Conservation (phyloP, 2,113 vertebrate genomes). For the Laticauda colubrina region DNA sequence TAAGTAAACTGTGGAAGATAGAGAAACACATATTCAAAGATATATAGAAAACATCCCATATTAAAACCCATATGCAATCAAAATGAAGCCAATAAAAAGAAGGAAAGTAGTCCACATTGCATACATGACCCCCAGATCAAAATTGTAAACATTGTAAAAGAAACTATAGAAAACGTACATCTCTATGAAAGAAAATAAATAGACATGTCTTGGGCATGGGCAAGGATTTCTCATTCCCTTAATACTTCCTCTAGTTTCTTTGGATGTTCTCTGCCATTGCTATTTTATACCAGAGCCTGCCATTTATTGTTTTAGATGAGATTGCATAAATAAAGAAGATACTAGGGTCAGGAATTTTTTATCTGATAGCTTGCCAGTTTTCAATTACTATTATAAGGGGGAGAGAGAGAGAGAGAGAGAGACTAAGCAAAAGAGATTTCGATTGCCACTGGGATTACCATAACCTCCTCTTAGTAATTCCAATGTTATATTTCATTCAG, state of each 20-base stretch:
- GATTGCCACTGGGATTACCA: neutral
- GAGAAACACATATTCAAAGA: neutral
- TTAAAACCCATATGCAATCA: neutral
- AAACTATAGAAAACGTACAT: neutral
- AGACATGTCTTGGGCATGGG: neutral
- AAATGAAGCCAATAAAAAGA: neutral
- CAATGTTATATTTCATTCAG: neutral
- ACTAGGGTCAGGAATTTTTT: neutral
- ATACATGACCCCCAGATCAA: neutral
- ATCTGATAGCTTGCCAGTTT: neutral
- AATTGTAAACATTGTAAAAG: neutral
- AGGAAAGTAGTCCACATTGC: neutral
- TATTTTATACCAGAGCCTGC: neutral
- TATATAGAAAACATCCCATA: neutral
- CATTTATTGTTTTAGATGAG: neutral
- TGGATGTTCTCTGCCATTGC: neutral
- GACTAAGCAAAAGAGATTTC: neutral
- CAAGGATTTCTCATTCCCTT: neutral
- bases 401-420: neutral
- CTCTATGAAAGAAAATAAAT: neutral
- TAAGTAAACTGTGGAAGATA: neutral
- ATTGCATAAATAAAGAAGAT: neutral
- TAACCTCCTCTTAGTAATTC: neutral
- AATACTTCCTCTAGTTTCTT: neutral
- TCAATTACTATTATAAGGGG: neutral